phyloP scores from a whole-genome alignment of 2,113 vertebrate genomes.

The Podarcis cretensis region DNA sequence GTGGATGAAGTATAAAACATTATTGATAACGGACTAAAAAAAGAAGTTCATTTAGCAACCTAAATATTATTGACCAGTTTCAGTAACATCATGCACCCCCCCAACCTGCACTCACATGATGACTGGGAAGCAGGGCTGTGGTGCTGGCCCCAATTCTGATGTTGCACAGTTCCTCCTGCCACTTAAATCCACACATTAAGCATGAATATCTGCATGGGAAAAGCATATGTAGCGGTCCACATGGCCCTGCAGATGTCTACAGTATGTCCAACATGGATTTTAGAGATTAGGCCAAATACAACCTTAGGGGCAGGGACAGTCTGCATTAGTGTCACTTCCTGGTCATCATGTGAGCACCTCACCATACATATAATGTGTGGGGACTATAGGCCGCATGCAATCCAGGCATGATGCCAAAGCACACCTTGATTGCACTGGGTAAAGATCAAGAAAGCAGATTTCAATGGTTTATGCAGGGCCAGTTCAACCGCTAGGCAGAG shows the following conservation, averaged over 20 bases:
- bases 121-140: background rate
- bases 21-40: background rate
- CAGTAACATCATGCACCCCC: background rate
- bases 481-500: too few relatives aligned
- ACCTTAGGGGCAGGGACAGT: background rate
- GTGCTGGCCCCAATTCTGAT: background rate
- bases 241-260: background rate
- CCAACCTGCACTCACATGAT: background rate
- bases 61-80: background rate
- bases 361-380: background rate
- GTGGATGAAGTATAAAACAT: background rate
- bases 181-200: background rate
- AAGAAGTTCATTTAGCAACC: too few relatives aligned
- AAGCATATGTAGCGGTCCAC: background rate
- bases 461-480: background rate
- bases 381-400: background rate
- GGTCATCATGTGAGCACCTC: too few relatives aligned
- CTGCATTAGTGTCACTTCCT: background rate
- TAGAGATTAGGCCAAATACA: background rate
- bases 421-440: background rate
- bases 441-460: background rate
- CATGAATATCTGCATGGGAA: background rate
- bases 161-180: background rate
- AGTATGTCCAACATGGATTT: background rate
- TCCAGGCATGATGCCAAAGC: background rate